phyloP scores from a whole-genome alignment of 2,113 vertebrate species.

The Ceyx cyanopectus region DNA sequence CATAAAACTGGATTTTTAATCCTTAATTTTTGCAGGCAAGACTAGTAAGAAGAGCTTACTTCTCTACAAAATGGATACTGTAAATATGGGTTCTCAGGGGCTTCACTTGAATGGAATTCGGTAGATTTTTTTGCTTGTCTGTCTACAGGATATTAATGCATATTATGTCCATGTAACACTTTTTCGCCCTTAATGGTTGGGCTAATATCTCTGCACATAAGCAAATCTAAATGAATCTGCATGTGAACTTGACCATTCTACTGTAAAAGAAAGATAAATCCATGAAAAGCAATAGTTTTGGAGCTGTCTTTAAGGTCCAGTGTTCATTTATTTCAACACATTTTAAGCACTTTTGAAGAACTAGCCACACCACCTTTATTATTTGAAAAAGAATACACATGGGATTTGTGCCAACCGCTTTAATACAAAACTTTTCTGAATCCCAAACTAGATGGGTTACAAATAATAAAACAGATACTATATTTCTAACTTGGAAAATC shows the following conservation, averaged over 20 bases:
- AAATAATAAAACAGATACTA: neutral
- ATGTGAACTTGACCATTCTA: neutral
- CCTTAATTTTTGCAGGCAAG: neutral
- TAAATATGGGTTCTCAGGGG: neutral
- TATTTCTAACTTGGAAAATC: neutral
- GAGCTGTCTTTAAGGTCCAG: neutral
- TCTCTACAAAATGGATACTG: neutral
- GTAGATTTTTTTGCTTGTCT: neutral
- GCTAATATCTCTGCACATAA: neutral
- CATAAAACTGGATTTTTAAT: neutral
- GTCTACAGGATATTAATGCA: neutral
- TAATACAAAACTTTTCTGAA: neutral
- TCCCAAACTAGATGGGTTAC: neutral
- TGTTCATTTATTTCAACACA: neutral
- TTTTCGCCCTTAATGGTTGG: neutral
- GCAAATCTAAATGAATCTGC: neutral
- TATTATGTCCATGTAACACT: accelerated
- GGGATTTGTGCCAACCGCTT: neutral
- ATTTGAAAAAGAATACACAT: neutral
- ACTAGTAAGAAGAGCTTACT: neutral
- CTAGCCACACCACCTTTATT: accelerated
- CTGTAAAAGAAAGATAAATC: neutral
- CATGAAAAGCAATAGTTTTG: neutral
- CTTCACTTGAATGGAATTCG: neutral
- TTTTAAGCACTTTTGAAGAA: neutral